Percentiles rank a stretch among this genome's conserved stretches.
phyloP scores from a whole-genome alignment of 2,113 vertebrate genomes.

The Trogon surrucura region DNA sequence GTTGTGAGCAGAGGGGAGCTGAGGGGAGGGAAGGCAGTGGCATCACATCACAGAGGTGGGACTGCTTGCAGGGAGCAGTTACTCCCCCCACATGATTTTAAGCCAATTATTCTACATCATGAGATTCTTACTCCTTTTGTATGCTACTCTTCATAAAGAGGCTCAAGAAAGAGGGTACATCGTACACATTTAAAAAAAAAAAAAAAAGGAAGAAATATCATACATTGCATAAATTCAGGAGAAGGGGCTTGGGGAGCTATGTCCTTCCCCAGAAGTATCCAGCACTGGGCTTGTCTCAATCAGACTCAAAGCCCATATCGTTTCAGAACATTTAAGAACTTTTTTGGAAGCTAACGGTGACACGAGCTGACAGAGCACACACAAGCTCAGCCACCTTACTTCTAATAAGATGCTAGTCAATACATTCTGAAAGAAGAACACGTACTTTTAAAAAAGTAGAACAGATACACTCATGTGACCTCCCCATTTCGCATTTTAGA shows the following conservation, averaged over 20 bases:
- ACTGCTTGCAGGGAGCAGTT: not conserved
- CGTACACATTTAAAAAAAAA: not conserved
- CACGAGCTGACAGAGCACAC: not conserved
- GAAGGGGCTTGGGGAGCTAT: not conserved
- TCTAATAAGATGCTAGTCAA: not conserved
- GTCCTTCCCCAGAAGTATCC: not conserved
- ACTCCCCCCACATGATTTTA: not conserved
- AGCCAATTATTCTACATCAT: not conserved
- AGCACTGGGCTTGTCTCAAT: not conserved
- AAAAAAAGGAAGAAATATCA: not conserved
- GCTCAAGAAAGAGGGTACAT: not conserved
- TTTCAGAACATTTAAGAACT: not conserved
- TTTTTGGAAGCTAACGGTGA: not conserved
- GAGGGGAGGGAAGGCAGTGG: not conserved
- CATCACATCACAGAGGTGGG: not conserved
- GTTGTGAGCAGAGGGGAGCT: not conserved
- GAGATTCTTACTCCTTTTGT: not conserved
- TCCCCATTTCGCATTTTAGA: not conserved
- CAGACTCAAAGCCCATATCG: not conserved
- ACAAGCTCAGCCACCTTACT: not conserved
- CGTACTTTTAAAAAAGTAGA: not conserved
- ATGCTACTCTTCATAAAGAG: not conserved
- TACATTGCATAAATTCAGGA: not conserved
- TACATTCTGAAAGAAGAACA: not conserved
- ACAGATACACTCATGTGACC: not conserved